Percentiles rank a stretch among this genome's conserved stretches.
Evolutionary conservation across 2,113 vertebrate species (phyloP).

Genomic region (Isichthys henryi): DNA sequence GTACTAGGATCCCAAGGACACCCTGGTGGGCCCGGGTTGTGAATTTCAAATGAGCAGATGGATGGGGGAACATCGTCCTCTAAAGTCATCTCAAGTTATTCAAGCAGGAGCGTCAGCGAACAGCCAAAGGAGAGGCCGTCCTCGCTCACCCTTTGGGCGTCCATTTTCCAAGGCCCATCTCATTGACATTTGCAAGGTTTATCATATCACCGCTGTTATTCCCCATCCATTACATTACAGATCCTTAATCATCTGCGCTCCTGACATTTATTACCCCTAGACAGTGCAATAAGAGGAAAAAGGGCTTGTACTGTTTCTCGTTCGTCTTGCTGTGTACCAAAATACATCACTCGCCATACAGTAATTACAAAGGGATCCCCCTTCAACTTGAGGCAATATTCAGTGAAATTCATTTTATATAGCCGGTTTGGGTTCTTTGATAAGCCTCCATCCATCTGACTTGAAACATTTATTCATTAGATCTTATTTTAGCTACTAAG

Average conservation of each 20-base stretch:
- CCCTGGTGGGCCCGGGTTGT: neutral
- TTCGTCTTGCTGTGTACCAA: neutral
- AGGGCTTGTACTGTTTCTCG: neutral
- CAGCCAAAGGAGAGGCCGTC: neutral
- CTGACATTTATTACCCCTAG: neutral
- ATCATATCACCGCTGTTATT: neutral
- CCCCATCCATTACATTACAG: neutral
- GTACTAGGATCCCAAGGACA: neutral
- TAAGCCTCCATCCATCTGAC: neutral
- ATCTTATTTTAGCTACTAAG: neutral
- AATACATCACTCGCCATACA: neutral
- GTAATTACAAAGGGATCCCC: neutral
- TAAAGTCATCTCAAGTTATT: neutral
- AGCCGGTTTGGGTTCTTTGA: neutral
- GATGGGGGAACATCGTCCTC: neutral
- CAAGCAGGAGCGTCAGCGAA: neutral
- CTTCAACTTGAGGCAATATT: neutral
- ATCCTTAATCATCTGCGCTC: neutral
- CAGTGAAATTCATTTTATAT: neutral
- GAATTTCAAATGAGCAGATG: neutral
- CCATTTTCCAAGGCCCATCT: neutral
- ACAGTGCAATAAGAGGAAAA: neutral
- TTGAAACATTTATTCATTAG: neutral
- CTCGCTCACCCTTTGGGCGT: neutral
- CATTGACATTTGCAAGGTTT: constrained; percentile 3